Percentiles rank a stretch among this genome's conserved stretches.
Evolutionary conservation across 2,797 vertebrate species (phyloP).

Genomic region (Telmatherina bonti): DNA sequence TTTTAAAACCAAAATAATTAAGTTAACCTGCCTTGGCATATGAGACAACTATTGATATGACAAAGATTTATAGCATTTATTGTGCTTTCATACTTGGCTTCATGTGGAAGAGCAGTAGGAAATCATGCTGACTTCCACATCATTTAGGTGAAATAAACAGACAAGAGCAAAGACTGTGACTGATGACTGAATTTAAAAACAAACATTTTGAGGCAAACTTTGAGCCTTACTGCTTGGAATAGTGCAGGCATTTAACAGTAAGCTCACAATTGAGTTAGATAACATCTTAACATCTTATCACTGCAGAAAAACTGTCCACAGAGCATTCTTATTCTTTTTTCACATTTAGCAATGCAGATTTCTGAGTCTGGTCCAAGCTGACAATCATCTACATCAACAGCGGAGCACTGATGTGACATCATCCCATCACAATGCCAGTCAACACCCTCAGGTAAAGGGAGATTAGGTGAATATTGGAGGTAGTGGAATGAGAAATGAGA

Average conservation of each 20-base stretch:
- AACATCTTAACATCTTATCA: conserved; percentile 8
- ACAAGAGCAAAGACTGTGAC: not conserved
- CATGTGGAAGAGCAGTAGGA: conserved; percentile 16
- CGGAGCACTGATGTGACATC: conserved; percentile 61
- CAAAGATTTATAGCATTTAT: too few species aligned
- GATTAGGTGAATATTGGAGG: conserved; percentile 50
- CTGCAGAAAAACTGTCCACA: conserved; percentile 35
- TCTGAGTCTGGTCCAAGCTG: conserved; percentile 51
- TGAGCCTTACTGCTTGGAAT: too few species aligned
- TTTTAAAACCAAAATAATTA: too few species aligned
- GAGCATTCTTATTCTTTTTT: conserved; percentile 46
- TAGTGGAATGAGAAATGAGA: conserved; percentile 30
- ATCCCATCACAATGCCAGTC: conserved; percentile 63
- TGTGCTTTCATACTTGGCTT: not conserved
- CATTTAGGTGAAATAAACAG: conserved; percentile 13
- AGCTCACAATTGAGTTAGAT: conserved; percentile 6
- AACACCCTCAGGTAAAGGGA: conserved; percentile 56
- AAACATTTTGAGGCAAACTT: conserved; percentile 3
- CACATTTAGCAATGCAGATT: conserved; percentile 55
- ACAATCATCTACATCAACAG: conserved; percentile 68
- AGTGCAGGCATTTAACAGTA: conserved; percentile 3
- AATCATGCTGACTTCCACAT: conserved; percentile 21
- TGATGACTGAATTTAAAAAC: conserved; percentile 5
- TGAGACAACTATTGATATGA: too few species aligned
- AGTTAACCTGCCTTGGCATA: too few species aligned